These are phyloP conservation scores for Geotrypetes seraphini DNA, from an alignment of 2,797 vertebrate species.

Conservation along the genomic window DNA sequence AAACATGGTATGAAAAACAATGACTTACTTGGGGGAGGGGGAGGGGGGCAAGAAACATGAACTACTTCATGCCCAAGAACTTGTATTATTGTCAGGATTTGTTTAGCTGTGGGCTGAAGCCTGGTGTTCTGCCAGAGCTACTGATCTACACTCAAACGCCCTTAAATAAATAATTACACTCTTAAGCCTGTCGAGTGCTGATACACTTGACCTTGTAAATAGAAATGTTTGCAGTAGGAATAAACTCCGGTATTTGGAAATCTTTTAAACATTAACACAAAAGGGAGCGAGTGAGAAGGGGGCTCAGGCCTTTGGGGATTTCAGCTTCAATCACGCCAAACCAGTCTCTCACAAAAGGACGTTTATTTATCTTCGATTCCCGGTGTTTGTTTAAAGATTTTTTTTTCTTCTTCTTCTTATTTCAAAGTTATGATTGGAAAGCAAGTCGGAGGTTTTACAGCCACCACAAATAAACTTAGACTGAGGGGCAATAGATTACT, in stretches of 20 bases:
- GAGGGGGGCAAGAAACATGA: no score
- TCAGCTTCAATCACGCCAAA: slow-evolving; percentile 55
- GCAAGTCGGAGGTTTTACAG: slow-evolving; percentile 57
- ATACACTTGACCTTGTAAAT: slow-evolving; percentile 79
- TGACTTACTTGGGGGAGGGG: no score
- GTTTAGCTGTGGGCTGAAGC: slow-evolving; percentile 18
- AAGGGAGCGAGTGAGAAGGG: slow-evolving; percentile 56
- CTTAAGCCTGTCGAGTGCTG: slow-evolving; percentile 66
- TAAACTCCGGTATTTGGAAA: slow-evolving; percentile 72
- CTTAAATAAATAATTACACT: slow-evolving; percentile 73
- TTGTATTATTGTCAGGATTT: slow-evolving; percentile 48
- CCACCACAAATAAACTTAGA: slow-evolving; percentile 66
- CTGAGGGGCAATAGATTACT: slow-evolving; percentile 50
- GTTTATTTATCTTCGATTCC: slow-evolving; percentile 72
- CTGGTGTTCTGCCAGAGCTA: slow-evolving; percentile 67
- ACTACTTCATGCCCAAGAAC: slow-evolving; percentile 46
- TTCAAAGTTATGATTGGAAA: slow-evolving; percentile 54
- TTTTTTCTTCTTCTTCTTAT: slow-evolving; percentile 52
- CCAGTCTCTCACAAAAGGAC: slow-evolving; percentile 41
- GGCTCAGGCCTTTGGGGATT: slow-evolving; percentile 57
- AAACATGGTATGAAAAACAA: no score
- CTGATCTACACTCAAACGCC: slow-evolving; percentile 67
- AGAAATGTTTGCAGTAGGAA: slow-evolving; percentile 74
- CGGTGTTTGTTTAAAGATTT: slow-evolving; percentile 73
- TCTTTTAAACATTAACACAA: slow-evolving; percentile 80